Base-by-base conservation (phyloP, 1,140 invertebrate genomes). In the Cardiocondyla obscurior region DNA sequence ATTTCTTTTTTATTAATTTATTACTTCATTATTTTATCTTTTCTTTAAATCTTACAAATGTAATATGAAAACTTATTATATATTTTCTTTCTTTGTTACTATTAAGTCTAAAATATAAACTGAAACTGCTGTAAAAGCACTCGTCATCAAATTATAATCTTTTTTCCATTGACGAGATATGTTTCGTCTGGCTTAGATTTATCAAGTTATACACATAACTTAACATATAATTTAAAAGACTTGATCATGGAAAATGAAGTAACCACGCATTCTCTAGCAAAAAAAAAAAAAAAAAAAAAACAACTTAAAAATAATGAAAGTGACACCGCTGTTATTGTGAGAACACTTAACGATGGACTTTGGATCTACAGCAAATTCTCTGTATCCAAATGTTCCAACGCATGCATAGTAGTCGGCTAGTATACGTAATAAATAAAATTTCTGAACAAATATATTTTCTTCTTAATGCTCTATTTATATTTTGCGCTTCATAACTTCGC, bases 351-450 rank as follows among this genome's bases (percentile, higher is more conserved):
- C 79, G 88, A 88, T 85, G 83, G 69, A 84, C 76, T 85, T 85
- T 87, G 89, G 90, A 89, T 87, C 90, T 90, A 88, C 88, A 90
- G 87, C 86, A 85, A 90, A 83, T 89, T 86, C 88, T 88, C 83
- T 89, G 88, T 88, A 89, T 90, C 89, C 87, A 82, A 92, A 91
- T 87, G 89, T 85, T 89, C 90, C 88, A 90, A 87, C 90, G 91
- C 91, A 91, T 93, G 90, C 90, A 91, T 91, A 93, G 91, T 94
- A 94, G 93, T 93, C 92, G 91, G 90, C 92, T 94, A 94, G 93
- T 94, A 92, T 93, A 94, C 91, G 92, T 93, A 93, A 93, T 91
- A 91, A 94, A 94, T 93, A 94, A 94, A 94, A 90, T 94, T 94
- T 94, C 93, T 93, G 92, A 93, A 92, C 87, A 93, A 93, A 91